These are phyloP conservation scores for Meda fulgida DNA, from an alignment of 2,797 vertebrate species.

Conservation along the genomic window DNA sequence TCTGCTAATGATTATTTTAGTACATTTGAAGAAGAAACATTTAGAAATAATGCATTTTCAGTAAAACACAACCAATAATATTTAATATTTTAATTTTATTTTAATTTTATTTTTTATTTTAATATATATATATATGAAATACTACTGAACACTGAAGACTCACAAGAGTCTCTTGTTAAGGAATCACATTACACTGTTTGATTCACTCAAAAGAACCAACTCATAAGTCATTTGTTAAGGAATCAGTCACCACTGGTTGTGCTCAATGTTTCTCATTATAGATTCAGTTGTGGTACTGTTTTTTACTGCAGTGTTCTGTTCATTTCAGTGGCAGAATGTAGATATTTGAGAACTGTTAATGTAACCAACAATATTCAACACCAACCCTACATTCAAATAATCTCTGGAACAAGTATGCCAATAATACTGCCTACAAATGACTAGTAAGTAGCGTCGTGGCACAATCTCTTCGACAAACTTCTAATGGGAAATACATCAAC, in stretches of 20 bases:
- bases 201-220: not conserved
- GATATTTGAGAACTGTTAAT: not conserved
- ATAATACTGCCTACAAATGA: no score
- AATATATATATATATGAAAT: no score
- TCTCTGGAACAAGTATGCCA: not conserved
- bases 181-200: not conserved
- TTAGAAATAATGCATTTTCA: not conserved
- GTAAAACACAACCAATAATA: not conserved
- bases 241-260: not conserved
- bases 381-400: not conserved
- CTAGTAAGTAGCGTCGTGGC: not conserved
- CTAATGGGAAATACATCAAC: slow-evolving; percentile 3
- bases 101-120: no score
- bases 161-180: not conserved
- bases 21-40: not conserved
- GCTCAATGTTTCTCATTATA: not conserved
- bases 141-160: not conserved
- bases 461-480: not conserved
- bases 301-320: not conserved
- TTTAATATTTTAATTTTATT: no score
- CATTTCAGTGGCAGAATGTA: not conserved
- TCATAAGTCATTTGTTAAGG: not conserved
- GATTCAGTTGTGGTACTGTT: not conserved
- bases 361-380: not conserved
- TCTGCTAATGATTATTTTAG: not conserved